These are phyloP conservation scores for Nephrotoma guestfalica DNA, from an alignment of 2,888 invertebrate genomes.

Conservation along the genomic window DNA sequence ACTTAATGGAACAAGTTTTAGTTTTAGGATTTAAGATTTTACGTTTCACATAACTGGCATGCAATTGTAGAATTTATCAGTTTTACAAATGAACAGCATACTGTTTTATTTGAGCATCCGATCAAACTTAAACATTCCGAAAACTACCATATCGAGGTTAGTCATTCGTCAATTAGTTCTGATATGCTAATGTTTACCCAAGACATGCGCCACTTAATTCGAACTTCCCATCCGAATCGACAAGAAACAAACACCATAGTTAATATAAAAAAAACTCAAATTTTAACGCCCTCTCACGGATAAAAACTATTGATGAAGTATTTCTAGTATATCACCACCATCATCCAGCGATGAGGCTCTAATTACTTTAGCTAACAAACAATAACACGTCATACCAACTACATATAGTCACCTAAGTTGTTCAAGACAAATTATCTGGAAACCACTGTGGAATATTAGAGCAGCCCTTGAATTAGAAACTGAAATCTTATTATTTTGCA, in stretches of 20 bases:
- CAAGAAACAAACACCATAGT: conserved; percentile 11
- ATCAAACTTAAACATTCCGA: no score
- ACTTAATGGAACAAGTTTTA: no score
- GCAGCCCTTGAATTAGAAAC: not conserved
- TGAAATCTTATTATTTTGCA: not conserved
- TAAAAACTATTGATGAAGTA: not conserved
- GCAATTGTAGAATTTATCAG: conserved; percentile 9
- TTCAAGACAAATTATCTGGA: not conserved
- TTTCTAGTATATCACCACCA: not conserved
- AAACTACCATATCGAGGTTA: no score
- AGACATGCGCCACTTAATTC: not conserved
- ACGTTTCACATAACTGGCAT: conserved; percentile 8
- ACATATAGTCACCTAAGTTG: not conserved
- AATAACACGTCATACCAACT: not conserved
- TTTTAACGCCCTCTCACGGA: not conserved
- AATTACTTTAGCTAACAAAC: not conserved
- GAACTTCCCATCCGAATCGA: conserved; percentile 10
- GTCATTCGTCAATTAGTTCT: conserved; percentile 5
- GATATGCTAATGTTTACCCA: conserved; percentile 1
- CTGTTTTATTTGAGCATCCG: no score
- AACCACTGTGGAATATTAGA: not conserved
- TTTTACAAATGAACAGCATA: conserved; percentile 1
- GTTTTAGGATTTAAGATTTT: no score
- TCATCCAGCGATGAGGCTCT: not conserved
- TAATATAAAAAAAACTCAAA: conserved; percentile 7